Evolutionary conservation across 2,113 vertebrate species (phyloP).

Genomic region (Zootoca vivipara): DNA sequence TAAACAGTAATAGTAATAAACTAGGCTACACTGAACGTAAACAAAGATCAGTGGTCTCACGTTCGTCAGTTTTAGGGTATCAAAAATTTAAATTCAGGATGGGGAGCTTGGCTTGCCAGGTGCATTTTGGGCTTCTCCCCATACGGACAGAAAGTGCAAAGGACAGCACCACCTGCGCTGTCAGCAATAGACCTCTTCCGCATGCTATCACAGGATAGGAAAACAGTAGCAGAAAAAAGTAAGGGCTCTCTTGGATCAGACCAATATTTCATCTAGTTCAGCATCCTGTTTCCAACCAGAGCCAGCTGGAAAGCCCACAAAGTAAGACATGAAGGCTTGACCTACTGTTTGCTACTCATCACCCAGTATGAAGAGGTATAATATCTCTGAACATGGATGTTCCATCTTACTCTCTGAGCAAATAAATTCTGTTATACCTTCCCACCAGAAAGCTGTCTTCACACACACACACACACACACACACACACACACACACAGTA

Average conservation of each 20-base stretch:
- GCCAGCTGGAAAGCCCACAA: no score
- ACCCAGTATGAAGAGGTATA: not conserved
- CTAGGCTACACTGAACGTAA: slow-evolving; percentile 9
- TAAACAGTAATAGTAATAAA: no score
- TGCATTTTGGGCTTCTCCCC: not conserved
- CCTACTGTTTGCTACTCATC: no score
- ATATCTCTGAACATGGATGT: no score
- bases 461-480: no score
- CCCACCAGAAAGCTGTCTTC: no score
- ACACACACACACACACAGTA: no score
- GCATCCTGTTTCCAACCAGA: not conserved
- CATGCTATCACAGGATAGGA: not conserved
- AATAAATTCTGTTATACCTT: no score
- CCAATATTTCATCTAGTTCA: not conserved
- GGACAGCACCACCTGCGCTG: not conserved
- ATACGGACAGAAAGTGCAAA: not conserved
- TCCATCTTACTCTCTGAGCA: not conserved
- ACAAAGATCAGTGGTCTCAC: not conserved
- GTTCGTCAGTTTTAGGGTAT: slow-evolving; percentile 30
- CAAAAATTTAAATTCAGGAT: slow-evolving; percentile 41
- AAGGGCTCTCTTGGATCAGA: not conserved
- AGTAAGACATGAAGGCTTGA: no score
- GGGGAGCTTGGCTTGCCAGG: slow-evolving; percentile 13
- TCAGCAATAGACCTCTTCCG: not conserved
- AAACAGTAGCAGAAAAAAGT: not conserved